Base-by-base conservation (phyloP, 2,888 invertebrate genomes). In the Zaprionus obscuricornis region DNA sequence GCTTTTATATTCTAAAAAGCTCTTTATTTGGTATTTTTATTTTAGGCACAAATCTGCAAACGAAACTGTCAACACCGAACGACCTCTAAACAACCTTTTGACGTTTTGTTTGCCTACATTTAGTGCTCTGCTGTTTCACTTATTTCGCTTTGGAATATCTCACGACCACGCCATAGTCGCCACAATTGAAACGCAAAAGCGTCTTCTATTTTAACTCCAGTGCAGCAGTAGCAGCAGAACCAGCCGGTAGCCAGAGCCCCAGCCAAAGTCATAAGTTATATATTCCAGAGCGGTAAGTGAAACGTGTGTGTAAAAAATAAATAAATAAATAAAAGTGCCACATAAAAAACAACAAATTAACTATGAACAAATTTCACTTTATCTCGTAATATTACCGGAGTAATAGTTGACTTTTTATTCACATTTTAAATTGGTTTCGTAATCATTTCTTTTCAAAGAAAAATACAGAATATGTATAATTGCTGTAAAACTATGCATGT, bases 31-130 rank as follows among this genome's bases (percentile, higher is more conserved):
- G 70, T 45, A 66, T 74, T 77, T 59, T 54, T 3, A 18, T 31
- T 34, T 65, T 81, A 77, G 74, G 33, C 55, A 63, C 69, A 74
- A 51, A 54, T 18, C 6, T 31, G 42, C 49, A 31, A 14, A 46
- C 42, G 34, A n/a, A 56, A 62, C 74, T 60, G 37, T 47, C 66
- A 70, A 78, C 79, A 78, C 73, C 40, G 76, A 52, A 88, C 74
- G 72, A 65, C 64, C 87, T 88, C 88, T 74, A 88, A 87, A 87
- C 89, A 87, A 88, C 88, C 89, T 88, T 89, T 88, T 88, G 87
- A 85, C 87, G 88, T 87, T 85, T 86, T 52, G 68, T 58, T 69
- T 62, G 70, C 66, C 65, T 47, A 67, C 67, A 50, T 40, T 63
- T 24, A 45, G 50, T n/a, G n/a, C n/a, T n/a, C 49, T 34, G 67